A percentile compares a stretch with the other conserved stretches of the same genome.
These are phyloP conservation scores for Oxyscelio sp. DNA, from an alignment of 2,888 invertebrate genomes.

Conservation along the genomic window DNA sequence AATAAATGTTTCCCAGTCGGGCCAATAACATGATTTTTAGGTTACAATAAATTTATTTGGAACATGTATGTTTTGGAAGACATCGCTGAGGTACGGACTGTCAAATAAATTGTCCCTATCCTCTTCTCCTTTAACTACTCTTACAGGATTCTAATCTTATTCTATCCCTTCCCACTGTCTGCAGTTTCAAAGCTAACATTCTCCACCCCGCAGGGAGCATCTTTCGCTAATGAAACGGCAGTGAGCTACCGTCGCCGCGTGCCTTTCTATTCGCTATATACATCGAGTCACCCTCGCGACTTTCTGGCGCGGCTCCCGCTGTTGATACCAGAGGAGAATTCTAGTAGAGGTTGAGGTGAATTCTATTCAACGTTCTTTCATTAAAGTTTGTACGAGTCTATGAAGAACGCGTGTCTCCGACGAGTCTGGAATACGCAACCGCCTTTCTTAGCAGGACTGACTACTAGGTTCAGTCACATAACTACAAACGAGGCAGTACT, in stretches of 20 bases:
- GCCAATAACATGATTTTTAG: slow-evolving; percentile 3
- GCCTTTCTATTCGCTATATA: slow-evolving; percentile 84
- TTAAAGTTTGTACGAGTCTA: slow-evolving; percentile 75
- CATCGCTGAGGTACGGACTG: slow-evolving; percentile 80
- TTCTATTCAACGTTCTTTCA: slow-evolving; percentile 84
- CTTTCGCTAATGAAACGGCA: slow-evolving; percentile 88
- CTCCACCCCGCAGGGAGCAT: slow-evolving; percentile 85
- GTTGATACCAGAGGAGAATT: slow-evolving; percentile 76
- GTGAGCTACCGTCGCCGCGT: slow-evolving; percentile 88
- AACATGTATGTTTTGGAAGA: slow-evolving; percentile 27
- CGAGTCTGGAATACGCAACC: slow-evolving; percentile 66
- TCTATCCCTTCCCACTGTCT: slow-evolving; percentile 77
- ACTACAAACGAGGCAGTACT: slow-evolving; percentile 16
- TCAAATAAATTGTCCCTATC: slow-evolving; percentile 79
- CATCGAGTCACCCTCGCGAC: slow-evolving; percentile 80
- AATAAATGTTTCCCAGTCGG: not conserved
- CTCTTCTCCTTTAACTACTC: slow-evolving; percentile 78
- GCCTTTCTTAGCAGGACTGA: slow-evolving; percentile 33
- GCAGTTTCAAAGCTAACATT: slow-evolving; percentile 80
- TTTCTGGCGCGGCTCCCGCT: slow-evolving; percentile 72
- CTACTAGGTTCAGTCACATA: slow-evolving; percentile 40
- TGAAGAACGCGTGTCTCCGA: slow-evolving; percentile 70
- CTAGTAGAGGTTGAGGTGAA: slow-evolving; percentile 66
- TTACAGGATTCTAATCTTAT: slow-evolving; percentile 87
- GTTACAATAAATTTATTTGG: slow-evolving; percentile 26